Base-by-base conservation (phyloP, 2,888 invertebrate genomes). In the Drosophila algonquin region DNA sequence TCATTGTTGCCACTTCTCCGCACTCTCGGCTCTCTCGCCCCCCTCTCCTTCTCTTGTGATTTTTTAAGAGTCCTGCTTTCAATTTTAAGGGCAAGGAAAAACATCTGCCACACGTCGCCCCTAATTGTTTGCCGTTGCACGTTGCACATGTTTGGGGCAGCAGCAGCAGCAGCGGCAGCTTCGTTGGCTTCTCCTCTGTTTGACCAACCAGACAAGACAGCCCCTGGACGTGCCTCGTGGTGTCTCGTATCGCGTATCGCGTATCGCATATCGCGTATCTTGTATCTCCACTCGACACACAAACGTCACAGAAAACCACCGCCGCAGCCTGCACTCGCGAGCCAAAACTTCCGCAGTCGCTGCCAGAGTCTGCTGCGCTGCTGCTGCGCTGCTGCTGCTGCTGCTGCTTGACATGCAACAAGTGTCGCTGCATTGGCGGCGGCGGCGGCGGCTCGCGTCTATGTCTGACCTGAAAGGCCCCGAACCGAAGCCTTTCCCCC, bases 91-190 rank as follows among this genome's bases (percentile, higher is more conserved):
- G 35, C 59, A 57, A 73, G 63, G 54, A 73, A 81, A 86, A 87
- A 86, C 86, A 86, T 87, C 86, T 86, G 86, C 88, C 84, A 81
- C 80, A 86, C 84, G 84, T 76, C 80, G 75, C 62, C 73, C 69
- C 74, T 83, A 84, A 87, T 84, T 84, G 84, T 84, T 81, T 84
- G 85, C 76, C 70, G 64, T 79, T 85, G 87, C 81, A 84, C 87
- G 79, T 67, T 67, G 64, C 65, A 63, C 64, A 63, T 55, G 64
- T 63, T 81, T 76, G 67, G 63, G 55, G 69, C 68, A 30, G 59
- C 54, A 16, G 50, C 24, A 16, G 50, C 24, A 16, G 50, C 24
- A 16, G 50, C 24, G n/a, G n/a, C n/a, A 16, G 50, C 24, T 52
- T 30, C 60, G 60, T 52, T 72, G 30, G 53, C 32, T 69, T 9